Base-by-base conservation (phyloP, 2,888 invertebrate genomes). In the Bellardia bayeri region DNA sequence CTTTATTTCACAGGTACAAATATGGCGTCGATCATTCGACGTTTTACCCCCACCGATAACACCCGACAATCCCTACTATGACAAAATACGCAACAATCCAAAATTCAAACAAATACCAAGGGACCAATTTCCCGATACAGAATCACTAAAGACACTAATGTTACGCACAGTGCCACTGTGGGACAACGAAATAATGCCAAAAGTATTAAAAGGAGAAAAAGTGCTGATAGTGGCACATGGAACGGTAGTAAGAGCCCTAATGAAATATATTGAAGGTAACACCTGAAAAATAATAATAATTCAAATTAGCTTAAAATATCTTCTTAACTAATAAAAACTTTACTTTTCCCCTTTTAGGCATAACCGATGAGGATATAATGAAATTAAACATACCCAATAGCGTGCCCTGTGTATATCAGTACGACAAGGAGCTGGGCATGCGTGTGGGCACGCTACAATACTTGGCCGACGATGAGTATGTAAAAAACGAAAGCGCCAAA, bases 211-310 rank as follows among this genome's bases (percentile, higher is more conserved):
- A 86, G 97, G 97, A 74, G 96, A 97, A 91, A 95, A 94, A 42
- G 96, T 98, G 76, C 95, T 98, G 72, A 96, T 98, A 91, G 97
- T 97, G 45, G 97, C 97, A 37, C 98, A 98, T 91, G 98, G 98
- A 68, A 98, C 98, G 93, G 97, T 97, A 91, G 95, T 97, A 56
- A 94, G 98, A 90, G 97, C 97, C 85, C 96, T 98, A 89, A 97
- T 98, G 1, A 98, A 98, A 93, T 96, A 97, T 94, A 95, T 98
- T 91, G 97, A 98, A 93, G 94, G 97, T 96, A 94, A 33, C 11
- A 2, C 2, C 11, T 9, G 0, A 3, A 45, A 11, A 11, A 13
- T 11, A 13, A 2, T 45, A 45, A 45, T 9, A 45, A 45, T 3
- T 13, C 4, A 45, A 45, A 45, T 1, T 45, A 42, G 8, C 7